phyloP scores from a whole-genome alignment of 2,888 invertebrate species.

The Synanthedon tipuliformis region DNA sequence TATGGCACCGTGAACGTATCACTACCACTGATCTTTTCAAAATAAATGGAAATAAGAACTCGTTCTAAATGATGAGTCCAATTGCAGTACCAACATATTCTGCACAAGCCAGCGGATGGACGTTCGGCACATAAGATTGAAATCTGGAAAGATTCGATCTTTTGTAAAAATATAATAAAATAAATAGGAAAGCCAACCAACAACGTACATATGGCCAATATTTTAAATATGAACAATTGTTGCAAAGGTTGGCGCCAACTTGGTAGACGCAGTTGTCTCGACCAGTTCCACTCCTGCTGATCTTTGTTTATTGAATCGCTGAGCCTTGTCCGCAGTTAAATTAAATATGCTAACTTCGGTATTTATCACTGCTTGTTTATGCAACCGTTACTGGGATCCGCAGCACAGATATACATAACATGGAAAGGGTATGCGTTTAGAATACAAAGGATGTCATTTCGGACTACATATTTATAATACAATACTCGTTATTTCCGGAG shows the following conservation, averaged over 20 bases:
- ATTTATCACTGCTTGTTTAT: slow-evolving; percentile 16
- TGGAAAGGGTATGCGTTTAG: too few species aligned
- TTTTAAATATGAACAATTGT: too few species aligned
- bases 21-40: background rate
- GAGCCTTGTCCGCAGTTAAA: slow-evolving; percentile 11
- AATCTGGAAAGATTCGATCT: too few species aligned
- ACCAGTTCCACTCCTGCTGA: slow-evolving; percentile 5
- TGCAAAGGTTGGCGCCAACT: background rate
- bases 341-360: slow-evolving; percentile 16
- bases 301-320: slow-evolving; percentile 17
- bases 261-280: background rate
- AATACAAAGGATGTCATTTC: too few species aligned
- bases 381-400: slow-evolving; percentile 14
- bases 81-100: too few species aligned
- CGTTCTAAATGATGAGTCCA: background rate
- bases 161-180: too few species aligned
- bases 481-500: too few species aligned
- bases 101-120: too few species aligned
- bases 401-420: slow-evolving; percentile 4
- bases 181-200: too few species aligned
- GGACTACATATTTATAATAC: too few species aligned
- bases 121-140: too few species aligned
- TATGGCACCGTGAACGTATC: background rate
- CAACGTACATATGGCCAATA: too few species aligned
- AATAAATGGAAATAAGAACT: background rate